phyloP scores from a whole-genome alignment of 2,113 vertebrate species.

The Fulica atra region DNA sequence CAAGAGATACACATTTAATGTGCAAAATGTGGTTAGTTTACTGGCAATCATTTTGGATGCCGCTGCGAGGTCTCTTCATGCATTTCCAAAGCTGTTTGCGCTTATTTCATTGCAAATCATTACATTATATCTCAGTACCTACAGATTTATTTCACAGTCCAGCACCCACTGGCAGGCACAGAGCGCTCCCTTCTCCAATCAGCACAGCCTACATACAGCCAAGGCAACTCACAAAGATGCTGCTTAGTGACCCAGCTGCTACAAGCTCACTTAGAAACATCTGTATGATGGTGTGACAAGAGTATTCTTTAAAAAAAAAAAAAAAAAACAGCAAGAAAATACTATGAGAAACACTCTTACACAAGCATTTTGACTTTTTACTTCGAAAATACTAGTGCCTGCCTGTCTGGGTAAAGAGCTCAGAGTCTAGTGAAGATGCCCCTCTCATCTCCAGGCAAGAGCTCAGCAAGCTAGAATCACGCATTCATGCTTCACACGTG shows the following conservation, averaged over 20 bases:
- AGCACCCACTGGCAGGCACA: not conserved
- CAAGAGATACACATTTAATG: not conserved
- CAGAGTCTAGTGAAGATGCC: not conserved
- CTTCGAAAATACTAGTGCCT: not conserved
- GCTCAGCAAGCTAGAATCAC: not conserved
- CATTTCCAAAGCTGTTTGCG: not conserved
- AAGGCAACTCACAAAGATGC: not conserved
- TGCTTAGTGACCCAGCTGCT: not conserved
- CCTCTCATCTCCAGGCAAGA: not conserved
- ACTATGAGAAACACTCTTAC: not conserved
- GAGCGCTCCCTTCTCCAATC: not conserved
- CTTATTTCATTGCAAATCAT: not conserved
- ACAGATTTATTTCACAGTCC: not conserved
- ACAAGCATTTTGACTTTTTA: not conserved
- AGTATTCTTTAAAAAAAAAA: not conserved
- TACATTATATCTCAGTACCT: not conserved
- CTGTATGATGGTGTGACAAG: accelerated
- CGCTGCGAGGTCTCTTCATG: not conserved
- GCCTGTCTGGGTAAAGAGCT: not conserved
- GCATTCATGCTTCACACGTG: accelerated
- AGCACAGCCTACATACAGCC: not conserved
- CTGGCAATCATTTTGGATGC: not conserved
- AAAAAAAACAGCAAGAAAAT: too few species aligned
- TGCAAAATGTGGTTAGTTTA: not conserved
- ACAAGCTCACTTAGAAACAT: not conserved